These are phyloP conservation scores for Idaea biselata DNA, from an alignment of 2,888 invertebrate genomes.

Conservation along the genomic window DNA sequence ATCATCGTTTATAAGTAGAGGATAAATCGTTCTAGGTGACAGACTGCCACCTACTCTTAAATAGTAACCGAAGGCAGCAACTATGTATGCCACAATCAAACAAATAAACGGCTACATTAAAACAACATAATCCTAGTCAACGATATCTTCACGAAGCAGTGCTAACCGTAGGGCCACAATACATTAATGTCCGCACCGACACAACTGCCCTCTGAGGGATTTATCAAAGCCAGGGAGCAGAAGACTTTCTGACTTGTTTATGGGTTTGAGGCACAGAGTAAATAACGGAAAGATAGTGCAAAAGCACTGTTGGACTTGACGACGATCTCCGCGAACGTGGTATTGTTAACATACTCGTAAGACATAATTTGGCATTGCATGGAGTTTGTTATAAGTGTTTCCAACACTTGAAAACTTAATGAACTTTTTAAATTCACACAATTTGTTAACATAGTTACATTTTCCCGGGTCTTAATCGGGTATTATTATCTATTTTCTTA, in stretches of 20 bases:
- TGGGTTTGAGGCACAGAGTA: slow-evolving; percentile 22
- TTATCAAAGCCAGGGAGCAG: slow-evolving; percentile 58
- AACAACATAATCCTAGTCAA: slow-evolving; percentile 27
- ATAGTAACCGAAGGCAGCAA: not conserved
- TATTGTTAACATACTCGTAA: too few relatives aligned
- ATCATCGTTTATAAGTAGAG: too few relatives aligned
- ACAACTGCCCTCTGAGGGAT: slow-evolving; percentile 40
- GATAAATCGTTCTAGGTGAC: not conserved
- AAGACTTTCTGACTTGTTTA: slow-evolving; percentile 12
- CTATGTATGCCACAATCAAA: not conserved
- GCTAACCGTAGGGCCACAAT: slow-evolving; percentile 38
- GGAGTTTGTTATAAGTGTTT: too few relatives aligned
- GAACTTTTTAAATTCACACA: too few relatives aligned
- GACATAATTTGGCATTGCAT: too few relatives aligned
- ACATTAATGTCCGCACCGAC: slow-evolving; percentile 49
- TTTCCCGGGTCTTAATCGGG: too few relatives aligned
- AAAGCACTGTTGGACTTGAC: too few relatives aligned
- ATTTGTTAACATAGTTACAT: too few relatives aligned
- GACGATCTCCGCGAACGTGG: too few relatives aligned
- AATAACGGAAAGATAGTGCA: slow-evolving; percentile 3
- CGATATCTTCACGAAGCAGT: slow-evolving; percentile 24
- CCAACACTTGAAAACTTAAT: too few relatives aligned
- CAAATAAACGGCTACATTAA: not conserved
- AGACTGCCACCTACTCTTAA: not conserved
- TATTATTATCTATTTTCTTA: too few relatives aligned